Evolutionary conservation across 2,888 invertebrate species (phyloP).

Genomic region (Clostera curtula): DNA sequence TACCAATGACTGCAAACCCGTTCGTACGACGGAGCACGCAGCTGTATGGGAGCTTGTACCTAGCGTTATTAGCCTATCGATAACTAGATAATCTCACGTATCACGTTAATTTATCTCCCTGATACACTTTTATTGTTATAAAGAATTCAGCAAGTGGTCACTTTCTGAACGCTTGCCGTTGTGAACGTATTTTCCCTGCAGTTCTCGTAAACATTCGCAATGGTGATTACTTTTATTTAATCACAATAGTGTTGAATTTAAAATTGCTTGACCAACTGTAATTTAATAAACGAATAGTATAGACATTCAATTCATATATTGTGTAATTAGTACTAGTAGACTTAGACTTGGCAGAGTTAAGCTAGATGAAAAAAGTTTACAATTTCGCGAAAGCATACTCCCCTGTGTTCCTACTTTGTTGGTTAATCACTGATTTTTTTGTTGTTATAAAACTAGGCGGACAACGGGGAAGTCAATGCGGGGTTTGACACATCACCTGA

Average conservation of each 20-base stretch:
- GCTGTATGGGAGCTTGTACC: not conserved
- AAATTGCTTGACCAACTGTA: slow-evolving; percentile 1
- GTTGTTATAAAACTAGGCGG: slow-evolving; percentile 10
- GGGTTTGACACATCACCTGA: slow-evolving; percentile 30
- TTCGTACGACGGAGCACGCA: too few species aligned
- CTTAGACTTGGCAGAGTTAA: too few species aligned
- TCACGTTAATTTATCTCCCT: slow-evolving; percentile 18
- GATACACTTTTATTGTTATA: slow-evolving; percentile 11
- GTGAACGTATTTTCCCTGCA: slow-evolving; percentile 11
- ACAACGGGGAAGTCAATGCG: slow-evolving; percentile 22
- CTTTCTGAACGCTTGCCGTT: slow-evolving; percentile 17
- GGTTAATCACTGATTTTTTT: too few species aligned
- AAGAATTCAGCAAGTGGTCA: slow-evolving; percentile 13
- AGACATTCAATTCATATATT: too few species aligned
- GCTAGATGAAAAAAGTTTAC: too few species aligned
- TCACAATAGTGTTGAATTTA: not conserved
- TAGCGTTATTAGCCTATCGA: slow-evolving; percentile 14
- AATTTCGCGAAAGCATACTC: too few species aligned
- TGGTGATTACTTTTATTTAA: slow-evolving; percentile 13
- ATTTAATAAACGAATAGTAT: too few species aligned
- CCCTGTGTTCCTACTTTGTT: too few species aligned
- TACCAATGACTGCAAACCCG: too few species aligned
- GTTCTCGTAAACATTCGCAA: slow-evolving; percentile 7
- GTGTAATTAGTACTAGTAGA: too few species aligned
- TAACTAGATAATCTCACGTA: slow-evolving; percentile 15